Base-by-base conservation (phyloP, 1,140 invertebrate genomes). In the Hyles vespertilio region DNA sequence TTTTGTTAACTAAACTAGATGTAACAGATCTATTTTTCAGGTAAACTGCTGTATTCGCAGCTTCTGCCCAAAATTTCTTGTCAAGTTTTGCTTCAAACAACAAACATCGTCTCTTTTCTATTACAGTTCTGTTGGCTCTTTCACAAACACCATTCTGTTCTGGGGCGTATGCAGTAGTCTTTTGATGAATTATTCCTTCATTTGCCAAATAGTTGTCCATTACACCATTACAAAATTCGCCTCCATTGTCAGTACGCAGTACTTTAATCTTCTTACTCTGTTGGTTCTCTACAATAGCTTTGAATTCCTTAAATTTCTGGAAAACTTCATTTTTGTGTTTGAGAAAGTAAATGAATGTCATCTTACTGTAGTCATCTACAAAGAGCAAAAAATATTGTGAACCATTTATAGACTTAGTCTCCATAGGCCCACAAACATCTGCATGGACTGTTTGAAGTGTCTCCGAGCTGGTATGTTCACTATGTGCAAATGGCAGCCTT, bases 361-460 rank as follows among this genome's bases (percentile, higher is more conserved):
- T 56, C n/a, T 44, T 32, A 48, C 54, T 56, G 45, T 9, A 47
- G 10, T 56, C 54, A 33, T 56, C 54, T 2, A 56, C 32, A 56
- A 56, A 56, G 12, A 56, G 34, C 7, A 56, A 47, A 46, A n/a
- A n/a, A n/a, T n/a, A n/a, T n/a, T n/a, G n/a, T n/a, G n/a, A n/a
- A n/a, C n/a, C n/a, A n/a, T n/a, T n/a, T n/a, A n/a, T n/a, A n/a
- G n/a, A n/a, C n/a, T n/a, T n/a, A n/a, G n/a, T 32, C 34, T 56
- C 55, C 55, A 56, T 56, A 5, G 55, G 55, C 9, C 55, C 55
- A 57, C 55, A 57, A n/a, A 49, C 36, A 22, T 57, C 55, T 49
- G 55, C 48, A n/a, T 57, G 55, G 1, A 22, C 22, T 2, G 2
- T 22, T 22, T 22, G 22, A 22, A 22, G 22, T 22, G 22, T 22